Percentiles rank a stretch among this genome's conserved stretches.
Evolutionary conservation across 2,113 vertebrate species (phyloP).

Genomic region (Empidonax alnorum): DNA sequence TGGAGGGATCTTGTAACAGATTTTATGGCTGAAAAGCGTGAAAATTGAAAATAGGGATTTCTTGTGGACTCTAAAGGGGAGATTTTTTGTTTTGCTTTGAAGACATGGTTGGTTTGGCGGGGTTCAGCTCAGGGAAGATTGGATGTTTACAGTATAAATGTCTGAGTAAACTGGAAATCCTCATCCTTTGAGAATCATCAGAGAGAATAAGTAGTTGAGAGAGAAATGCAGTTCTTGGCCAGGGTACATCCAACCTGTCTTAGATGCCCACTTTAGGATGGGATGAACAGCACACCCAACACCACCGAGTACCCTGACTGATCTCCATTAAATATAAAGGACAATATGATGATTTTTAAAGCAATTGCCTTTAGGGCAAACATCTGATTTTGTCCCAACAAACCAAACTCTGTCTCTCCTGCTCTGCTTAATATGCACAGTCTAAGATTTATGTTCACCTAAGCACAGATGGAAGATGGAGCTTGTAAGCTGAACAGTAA

Average conservation of each 20-base stretch:
- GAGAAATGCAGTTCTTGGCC: neutral
- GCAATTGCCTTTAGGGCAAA: neutral
- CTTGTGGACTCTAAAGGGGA: rapidly evolving
- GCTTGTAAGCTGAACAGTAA: neutral
- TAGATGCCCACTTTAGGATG: neutral
- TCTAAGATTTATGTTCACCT: neutral
- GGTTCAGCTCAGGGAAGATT: neutral
- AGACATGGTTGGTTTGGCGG: neutral
- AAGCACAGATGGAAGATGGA: neutral
- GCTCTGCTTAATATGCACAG: neutral
- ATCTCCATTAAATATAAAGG: neutral
- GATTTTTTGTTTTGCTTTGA: neutral
- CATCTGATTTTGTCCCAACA: neutral
- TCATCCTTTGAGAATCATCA: neutral
- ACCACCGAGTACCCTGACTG: neutral
- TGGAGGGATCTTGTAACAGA: neutral
- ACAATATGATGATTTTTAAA: neutral
- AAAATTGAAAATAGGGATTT: neutral
- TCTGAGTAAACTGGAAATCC: neutral
- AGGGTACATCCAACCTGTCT: neutral
- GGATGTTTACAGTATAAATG: neutral
- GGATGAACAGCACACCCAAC: neutral
- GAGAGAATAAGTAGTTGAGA: neutral
- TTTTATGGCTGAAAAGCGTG: neutral
- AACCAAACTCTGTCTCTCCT: neutral